Evolutionary conservation across 1,140 invertebrate genomes (phyloP), one percentile per base, ranked within the genome.

Genomic region (Daktulosphaira vitifoliae): DNA sequence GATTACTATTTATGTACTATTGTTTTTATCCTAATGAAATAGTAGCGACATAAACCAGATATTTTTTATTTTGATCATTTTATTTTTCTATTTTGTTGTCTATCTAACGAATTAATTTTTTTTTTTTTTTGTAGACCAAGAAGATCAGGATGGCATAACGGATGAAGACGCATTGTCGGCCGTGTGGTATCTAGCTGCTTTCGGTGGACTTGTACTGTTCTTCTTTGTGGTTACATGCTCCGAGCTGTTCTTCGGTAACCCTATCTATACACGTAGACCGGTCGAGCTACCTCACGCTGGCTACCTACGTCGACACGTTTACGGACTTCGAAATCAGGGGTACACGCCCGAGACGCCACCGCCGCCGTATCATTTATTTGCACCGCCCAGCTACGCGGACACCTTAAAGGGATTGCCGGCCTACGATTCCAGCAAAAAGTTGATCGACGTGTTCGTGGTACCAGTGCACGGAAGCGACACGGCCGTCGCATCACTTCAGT

Each of bases 221-320:
- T 82, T 82, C 69, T 72, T 82, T 6, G 76, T 81, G 5, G 78
- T 82, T n/a, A 81, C 79, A 64, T 82, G 79, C 67, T 79, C 79
- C 1, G 81, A 82, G 65, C 81, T 80, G 78, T 82, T 80, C 66
- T 81, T 80, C 52, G 68, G 65, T 70, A 73, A 72, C 38, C 68
- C 67, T 9, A 65, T 70, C 39, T 68, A 69, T 52, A 67, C 66
- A 20, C 53, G 69, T 20, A 74, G 56, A 0, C 25, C 15, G 9
- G 42, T 62, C 2, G 56, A 62, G 9, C 26, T 62, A 6, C 56
- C 42, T 15, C 46, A 72, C 72, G 3, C 69, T 71, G 70, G 73
- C 0, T 74, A 73, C 66, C 66, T 70, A 4, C 73, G 74, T 52
- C 69, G 73, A 2, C 68, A 71, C 13, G 38, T 59, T 20, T 62